Evolutionary conservation across 2,113 vertebrate genomes (phyloP), one percentile per base, ranked within the genome.

Genomic region (Pachyramphus minor): DNA sequence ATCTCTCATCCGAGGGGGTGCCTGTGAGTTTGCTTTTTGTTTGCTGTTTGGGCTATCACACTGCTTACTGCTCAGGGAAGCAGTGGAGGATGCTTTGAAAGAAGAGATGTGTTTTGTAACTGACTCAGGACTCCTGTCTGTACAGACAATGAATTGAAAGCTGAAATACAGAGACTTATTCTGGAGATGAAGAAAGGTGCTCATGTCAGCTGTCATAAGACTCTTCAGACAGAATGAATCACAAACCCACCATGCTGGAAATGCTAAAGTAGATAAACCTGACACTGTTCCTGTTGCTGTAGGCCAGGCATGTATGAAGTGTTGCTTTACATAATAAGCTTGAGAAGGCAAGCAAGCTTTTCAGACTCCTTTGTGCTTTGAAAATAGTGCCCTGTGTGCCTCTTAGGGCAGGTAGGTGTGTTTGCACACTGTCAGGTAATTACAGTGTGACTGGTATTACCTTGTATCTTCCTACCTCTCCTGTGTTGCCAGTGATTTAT

Each of bases 121-220:
- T 81, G 66, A 27, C 45, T 81, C 25, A 49, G 67, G 79, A 44
- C 35, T 83, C 92, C 80, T 55, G 39, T 82, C 91, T 44, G n/a
- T 81, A n/a, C 73, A 62, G 86, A 84, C 97, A 95, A 60, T 78
- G 64, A 94, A 93, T 69, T 94, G 94, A 94, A 93, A 87, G 75
- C 68, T 86, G 88, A 92, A 96, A 91, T 95, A 52, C 56, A 86
- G 72, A 91, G 59, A 60, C 41, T 66, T 49, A 66, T 82, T 89
- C 55, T 89, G 84, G 53, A 84, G 73, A n/a, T 55, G 83, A 84
- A 74, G 82, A 58, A 80, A 84, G 79, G 37, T 31, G 85, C 82
- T 95, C 17, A 2, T 86, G 59, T 91, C 71, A 86, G 72, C 72
- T 93, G 82, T 83, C 56, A 11, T 64, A 52, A 90, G 76, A 33